phyloP scores from a whole-genome alignment of 1,140 invertebrate genomes.

The Brachionus rubens region DNA sequence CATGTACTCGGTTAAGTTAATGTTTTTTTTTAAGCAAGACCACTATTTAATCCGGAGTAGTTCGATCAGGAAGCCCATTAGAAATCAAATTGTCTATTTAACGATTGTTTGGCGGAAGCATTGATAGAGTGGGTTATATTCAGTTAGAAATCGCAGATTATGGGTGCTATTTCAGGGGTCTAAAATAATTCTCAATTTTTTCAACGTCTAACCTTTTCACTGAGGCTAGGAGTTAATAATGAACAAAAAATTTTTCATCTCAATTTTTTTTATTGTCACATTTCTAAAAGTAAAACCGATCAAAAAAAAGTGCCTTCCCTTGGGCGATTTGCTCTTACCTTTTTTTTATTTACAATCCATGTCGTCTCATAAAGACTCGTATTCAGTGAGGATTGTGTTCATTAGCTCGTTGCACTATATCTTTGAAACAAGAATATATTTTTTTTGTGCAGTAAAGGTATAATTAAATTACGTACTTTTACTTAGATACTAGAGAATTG shows the following conservation, averaged over 20 bases:
- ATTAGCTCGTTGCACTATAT: conserved; percentile 26
- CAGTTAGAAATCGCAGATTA: too few species aligned
- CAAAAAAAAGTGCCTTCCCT: conserved; percentile 1
- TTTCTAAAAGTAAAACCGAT: not conserved
- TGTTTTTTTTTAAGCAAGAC: too few species aligned
- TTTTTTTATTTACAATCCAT: not conserved
- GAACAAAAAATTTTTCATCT: not conserved
- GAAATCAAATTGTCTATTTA: too few species aligned
- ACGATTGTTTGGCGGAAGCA: too few species aligned
- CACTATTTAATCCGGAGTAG: too few species aligned
- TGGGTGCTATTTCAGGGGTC: too few species aligned
- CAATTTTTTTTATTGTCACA: not conserved
- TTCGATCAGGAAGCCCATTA: too few species aligned
- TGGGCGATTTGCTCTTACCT: not conserved
- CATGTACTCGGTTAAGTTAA: not conserved
- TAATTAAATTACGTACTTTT: conserved; percentile 42
- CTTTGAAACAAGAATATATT: not conserved
- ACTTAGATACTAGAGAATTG: conserved; percentile 17
- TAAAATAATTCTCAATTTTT: too few species aligned
- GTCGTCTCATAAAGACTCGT: conserved; percentile 12
- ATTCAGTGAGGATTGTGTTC: conserved; percentile 14
- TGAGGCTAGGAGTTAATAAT: too few species aligned
- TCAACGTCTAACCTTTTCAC: too few species aligned
- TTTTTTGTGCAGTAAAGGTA: conserved; percentile 1
- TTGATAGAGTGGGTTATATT: too few species aligned